Evolutionary conservation across 1,140 invertebrate genomes (phyloP), one percentile per base, ranked within the genome.

Genomic region (Panonychus citri): DNA sequence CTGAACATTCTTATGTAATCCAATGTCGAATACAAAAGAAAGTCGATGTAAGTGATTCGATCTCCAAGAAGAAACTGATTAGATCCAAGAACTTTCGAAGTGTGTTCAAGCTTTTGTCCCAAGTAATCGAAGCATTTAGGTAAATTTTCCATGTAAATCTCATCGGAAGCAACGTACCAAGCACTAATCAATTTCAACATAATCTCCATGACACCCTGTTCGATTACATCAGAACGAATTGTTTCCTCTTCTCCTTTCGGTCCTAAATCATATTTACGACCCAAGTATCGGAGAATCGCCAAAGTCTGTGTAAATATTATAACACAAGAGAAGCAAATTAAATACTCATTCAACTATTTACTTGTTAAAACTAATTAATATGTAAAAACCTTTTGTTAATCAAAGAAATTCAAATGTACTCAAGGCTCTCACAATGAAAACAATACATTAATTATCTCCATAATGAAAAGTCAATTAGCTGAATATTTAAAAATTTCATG

Each of bases 201-300:
- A 10, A 24, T 46, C 7, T 46, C 43, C 13, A 46, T n/a, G 43
- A 19, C 21, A 19, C n/a, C 43, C 24, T 70, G 69, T 51, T 73
- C 68, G 43, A 70, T 63, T 55, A 75, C 61, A 58, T 75, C 73
- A 39, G 69, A 66, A 8, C 68, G 58, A 2, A 66, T 64, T 52
- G 64, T 63, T 54, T 75, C 74, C 43, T 69, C 65, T 50, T 67
- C 66, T n/a, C 66, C 68, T 26, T 65, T 65, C 15, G 72, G 73
- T 59, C 43, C 55, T 15, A 65, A 51, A 28, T 57, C 55, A 51
- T 61, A 51, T 37, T 62, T 63, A 25, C 74, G 58, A 5, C 67
- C 74, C 53, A 77, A 64, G 62, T 75, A 70, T 13, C 70, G 66
- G 19, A 74, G 53, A 57, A 77, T 76, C 8, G 75, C 70, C 43